Base-by-base conservation (phyloP, 2,888 invertebrate genomes). In the Entomobrya multifasciata region DNA sequence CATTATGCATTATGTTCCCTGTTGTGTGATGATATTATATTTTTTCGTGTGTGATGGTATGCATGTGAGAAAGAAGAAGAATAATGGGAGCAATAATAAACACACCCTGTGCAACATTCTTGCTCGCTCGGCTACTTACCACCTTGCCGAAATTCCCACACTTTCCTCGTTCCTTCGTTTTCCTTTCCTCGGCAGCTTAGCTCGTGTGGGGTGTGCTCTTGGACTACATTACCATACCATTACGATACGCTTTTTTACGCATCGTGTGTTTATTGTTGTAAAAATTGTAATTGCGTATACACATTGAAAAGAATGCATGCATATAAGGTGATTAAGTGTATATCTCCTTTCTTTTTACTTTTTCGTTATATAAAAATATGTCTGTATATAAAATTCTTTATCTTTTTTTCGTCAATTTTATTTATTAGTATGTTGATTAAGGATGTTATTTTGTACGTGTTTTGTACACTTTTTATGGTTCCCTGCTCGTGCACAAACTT, bases 131-230 rank as follows among this genome's bases (percentile, higher is more conserved):
- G 82, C 86, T 87, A 87, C 85, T 86, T 89, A 79, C 89, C 89
- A 88, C 82, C 87, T 89, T 88, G 88, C 83, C 84, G 78, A 84
- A 86, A 85, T 89, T 89, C 89, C 88, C 89, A 89, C 89, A 87
- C 88, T 88, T 88, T 87, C 80, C 81, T 77, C 74, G 55, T 80
- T 85, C 76, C 55, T 74, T 57, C 65, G 25, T 10, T 27, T 47
- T 41, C 11, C 57, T 44, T 74, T 60, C 36, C 36, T 36, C 36
- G 8, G 36, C 36, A 36, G 36, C 36, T 6, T 79, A 82, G 78
- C 87, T 82, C 82, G 82, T 83, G 78, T 57, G 57, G 55, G 67
- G 67, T 82, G 77, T 47, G 65, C 67, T 70, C 60, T 27, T 72
- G 49, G 55, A 36, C 55, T 72, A 82, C 57, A 62, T 77, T 47